Evolutionary conservation across 2,888 invertebrate genomes (phyloP), one percentile per base, ranked within the genome.

Genomic region (Barypeithes pellucidus): DNA sequence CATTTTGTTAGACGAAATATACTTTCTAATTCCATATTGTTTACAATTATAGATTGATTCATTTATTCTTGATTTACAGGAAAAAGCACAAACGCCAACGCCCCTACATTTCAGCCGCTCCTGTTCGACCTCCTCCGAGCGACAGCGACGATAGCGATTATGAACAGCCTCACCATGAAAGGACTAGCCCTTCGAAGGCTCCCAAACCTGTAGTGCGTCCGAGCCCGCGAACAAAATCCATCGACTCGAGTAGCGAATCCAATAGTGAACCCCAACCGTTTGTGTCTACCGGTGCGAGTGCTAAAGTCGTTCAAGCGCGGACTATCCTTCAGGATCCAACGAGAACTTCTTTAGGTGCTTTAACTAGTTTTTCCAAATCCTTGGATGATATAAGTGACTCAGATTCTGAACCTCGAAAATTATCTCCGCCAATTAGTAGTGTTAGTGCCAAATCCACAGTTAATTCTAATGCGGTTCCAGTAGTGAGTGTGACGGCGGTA

Each of bases 221-320:
- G 33, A 85, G 83, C 78, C 84, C 84, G 24, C 79, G 85, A 72
- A 82, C 85, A 57, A 86, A 85, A 78, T 82, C 83, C 29, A 77
- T 79, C n/a, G 84, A 84, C 67, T 80, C 82, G 11, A 68, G 76
- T 45, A 85, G 84, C 81, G 86, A 86, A 71, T 84, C 84, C 0
- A 86, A 86, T 63, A 78, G 47, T 65, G 72, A 66, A 43, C 16
- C 36, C 12, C 60, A 47, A 63, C 61, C 52, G 50, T 62, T 52
- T n/a, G 52, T 62, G 29, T 47, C 65, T 16, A 16, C 45, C 16
- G 20, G 14, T 8, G 52, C 54, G 39, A 33, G 54, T 57, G 11
- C 54, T 33, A 33, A 57, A 16, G 8, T 33, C 33, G 54, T 33
- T 33, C 33, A n/a, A 33, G 16, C 54, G 0, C 33, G 33, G 18